phyloP scores from a whole-genome alignment of 1,140 invertebrate species.

The Saccostrea echinata region DNA sequence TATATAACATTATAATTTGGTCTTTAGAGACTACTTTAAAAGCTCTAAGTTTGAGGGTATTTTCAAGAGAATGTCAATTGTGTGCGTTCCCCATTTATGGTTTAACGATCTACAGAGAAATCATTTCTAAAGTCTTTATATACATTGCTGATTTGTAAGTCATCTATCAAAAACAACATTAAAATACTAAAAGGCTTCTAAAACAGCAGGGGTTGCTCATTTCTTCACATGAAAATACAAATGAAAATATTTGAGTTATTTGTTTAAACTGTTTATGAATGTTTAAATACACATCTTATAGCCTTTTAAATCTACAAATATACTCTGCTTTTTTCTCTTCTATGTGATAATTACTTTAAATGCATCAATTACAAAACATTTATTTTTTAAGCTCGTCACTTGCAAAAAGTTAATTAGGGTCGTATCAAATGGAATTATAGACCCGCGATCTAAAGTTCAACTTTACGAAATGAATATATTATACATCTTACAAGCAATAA shows the following conservation, averaged over 20 bases:
- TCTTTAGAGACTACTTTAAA: neutral
- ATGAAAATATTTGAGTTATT: neutral
- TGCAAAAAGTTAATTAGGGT: slow-evolving; percentile 1
- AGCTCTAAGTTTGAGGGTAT: neutral
- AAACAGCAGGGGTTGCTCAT: neutral
- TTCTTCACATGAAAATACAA: neutral
- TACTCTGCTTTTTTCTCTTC: neutral
- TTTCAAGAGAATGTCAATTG: slow-evolving; percentile 16
- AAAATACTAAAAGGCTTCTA: neutral
- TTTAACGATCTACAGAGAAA: slow-evolving; percentile 4
- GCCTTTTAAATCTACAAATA: neutral
- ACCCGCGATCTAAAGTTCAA: neutral
- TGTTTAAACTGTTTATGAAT: slow-evolving; percentile 19
- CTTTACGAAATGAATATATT: neutral
- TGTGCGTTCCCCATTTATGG: neutral
- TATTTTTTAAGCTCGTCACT: neutral
- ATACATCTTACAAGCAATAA: neutral
- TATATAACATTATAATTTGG: slow-evolving; percentile 17
- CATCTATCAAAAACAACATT: slow-evolving; percentile 18
- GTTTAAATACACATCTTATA: neutral
- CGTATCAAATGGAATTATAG: neutral
- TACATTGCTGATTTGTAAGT: slow-evolving; percentile 33
- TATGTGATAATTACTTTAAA: slow-evolving; percentile 5
- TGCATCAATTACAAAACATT: neutral
- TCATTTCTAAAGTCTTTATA: neutral